Base-by-base conservation (phyloP, 2,797 vertebrate species). In the Scolopax rusticola region DNA sequence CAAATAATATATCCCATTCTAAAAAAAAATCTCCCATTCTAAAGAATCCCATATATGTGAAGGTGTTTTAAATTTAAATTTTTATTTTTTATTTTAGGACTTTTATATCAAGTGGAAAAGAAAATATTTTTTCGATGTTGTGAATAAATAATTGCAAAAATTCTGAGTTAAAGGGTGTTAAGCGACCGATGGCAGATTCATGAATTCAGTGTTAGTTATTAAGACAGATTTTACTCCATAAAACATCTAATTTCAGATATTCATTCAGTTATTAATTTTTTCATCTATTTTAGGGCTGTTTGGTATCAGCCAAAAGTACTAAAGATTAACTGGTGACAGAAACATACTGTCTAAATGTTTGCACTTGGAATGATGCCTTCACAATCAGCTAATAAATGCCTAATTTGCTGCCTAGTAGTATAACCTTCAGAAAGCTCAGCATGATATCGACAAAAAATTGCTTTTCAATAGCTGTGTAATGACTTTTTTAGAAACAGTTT, bases 381-480 rank as follows among this genome's bases (percentile, higher is more conserved):
- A 92, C 63, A 96, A 94, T 56, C 54, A 89, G 51, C 57, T 94
- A 96, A 95, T 84, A 96, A 93, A 96, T 89, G 60, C 61, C 89
- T 94, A 73, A 95, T 97, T 97, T 96, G 20, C 68, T 96, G 71
- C 92, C 33, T 68, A 38, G 59, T 41, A 87, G 61, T 84, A 92
- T 69, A 90, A 59, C 48, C 40, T 81, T 96, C 78, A 75, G 64
- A 96, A 95, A 69, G 40, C n/a, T 61, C 43, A 79, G 56, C 45
- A 50, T 93, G 63, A 95, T 69, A 77, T 19, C 53, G 94, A 84
- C 33, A 94, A 96, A 97, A 85, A 90, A 86, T 83, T 65, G 24
- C n/a, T 91, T 97, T 96, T 94, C 94, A 97, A 95, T 96, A 92
- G 43, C 48, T 95, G 36, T 68, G 71, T 89, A 95, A 89, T 92